phyloP scores from a whole-genome alignment of 2,797 vertebrate species.

The Lophotriccus pileatus region DNA sequence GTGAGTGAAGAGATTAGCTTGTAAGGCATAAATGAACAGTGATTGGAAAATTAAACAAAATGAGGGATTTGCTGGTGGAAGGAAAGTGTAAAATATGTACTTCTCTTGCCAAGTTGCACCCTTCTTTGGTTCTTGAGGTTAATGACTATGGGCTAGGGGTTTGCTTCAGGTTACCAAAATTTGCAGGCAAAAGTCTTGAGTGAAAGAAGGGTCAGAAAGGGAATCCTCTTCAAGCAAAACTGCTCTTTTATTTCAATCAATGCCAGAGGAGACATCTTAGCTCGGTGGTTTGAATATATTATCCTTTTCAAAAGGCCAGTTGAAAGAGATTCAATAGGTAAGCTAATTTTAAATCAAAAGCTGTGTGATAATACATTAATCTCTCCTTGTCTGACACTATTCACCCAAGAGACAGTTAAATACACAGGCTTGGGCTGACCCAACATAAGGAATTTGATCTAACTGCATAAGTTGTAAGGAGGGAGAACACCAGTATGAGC shows the following conservation, averaged over 20 bases:
- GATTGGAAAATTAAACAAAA: not conserved
- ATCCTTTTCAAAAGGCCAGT: slow-evolving; percentile 52
- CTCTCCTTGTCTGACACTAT: slow-evolving; percentile 1
- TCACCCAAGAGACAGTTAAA: not conserved
- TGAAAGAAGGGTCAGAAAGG: slow-evolving; percentile 5
- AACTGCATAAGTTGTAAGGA: not conserved
- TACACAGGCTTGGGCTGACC: not conserved
- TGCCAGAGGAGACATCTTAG: slow-evolving; percentile 15
- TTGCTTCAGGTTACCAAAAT: not conserved
- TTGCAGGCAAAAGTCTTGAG: not conserved
- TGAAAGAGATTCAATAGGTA: slow-evolving; percentile 9
- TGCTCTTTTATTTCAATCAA: slow-evolving; percentile 40
- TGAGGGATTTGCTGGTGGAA: not conserved
- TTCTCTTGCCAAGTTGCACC: not conserved
- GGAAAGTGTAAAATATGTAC: not conserved
- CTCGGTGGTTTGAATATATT: slow-evolving; percentile 19
- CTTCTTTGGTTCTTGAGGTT: not conserved
- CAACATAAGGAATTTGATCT: not conserved
- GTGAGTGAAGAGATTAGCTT: not conserved
- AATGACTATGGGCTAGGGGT: slow-evolving; percentile 2
- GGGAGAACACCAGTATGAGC: not conserved
- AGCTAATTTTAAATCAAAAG: slow-evolving; percentile 49
- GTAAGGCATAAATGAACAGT: not conserved
- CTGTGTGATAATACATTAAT: slow-evolving; percentile 36
- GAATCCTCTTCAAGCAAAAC: slow-evolving; percentile 18